Evolutionary conservation across 1,140 invertebrate species (phyloP).

Genomic region (Prorops nasuta): DNA sequence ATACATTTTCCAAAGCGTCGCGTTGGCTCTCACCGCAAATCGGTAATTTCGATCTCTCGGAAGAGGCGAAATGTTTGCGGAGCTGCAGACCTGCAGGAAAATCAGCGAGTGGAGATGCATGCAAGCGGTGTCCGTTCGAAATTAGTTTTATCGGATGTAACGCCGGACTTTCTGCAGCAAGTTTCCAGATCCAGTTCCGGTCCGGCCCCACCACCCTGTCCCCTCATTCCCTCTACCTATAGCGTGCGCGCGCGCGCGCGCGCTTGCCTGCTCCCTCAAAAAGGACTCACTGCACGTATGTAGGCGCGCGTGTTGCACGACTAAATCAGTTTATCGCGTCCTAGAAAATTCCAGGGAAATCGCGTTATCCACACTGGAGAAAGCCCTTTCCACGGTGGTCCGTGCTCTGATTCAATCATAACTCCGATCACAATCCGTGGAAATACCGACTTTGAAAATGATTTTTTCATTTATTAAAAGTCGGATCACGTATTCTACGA

Average conservation of each 20-base stretch:
- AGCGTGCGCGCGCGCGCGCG: constrained; percentile 10
- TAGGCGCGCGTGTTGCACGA: not conserved
- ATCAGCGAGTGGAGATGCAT: not conserved
- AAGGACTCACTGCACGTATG: constrained; percentile 8
- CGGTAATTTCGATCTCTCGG: constrained; percentile 38
- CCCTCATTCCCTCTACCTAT: too few relatives aligned
- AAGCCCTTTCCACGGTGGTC: too few relatives aligned
- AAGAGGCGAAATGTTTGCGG: constrained; percentile 26
- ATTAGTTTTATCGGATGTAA: constrained; percentile 18
- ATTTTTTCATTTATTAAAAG: not conserved
- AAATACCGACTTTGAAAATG: not conserved
- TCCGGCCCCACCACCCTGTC: too few relatives aligned
- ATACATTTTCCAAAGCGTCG: constrained; percentile 34
- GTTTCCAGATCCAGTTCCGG: not conserved
- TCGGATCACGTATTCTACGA: too few relatives aligned
- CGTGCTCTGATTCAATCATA: not conserved
- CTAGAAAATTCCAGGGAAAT: too few relatives aligned
- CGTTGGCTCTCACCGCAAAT: constrained; percentile 41
- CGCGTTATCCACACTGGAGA: too few relatives aligned
- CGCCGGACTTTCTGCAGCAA: not conserved
- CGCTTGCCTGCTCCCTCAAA: constrained; percentile 5
- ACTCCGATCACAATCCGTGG: not conserved
- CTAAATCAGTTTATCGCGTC: not conserved
- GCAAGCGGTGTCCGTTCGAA: not conserved
- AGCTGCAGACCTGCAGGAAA: constrained; percentile 19